Evolutionary conservation across 2,113 vertebrate genomes (phyloP), one percentile per base, ranked within the genome.

Genomic region (Lepus europaeus): DNA sequence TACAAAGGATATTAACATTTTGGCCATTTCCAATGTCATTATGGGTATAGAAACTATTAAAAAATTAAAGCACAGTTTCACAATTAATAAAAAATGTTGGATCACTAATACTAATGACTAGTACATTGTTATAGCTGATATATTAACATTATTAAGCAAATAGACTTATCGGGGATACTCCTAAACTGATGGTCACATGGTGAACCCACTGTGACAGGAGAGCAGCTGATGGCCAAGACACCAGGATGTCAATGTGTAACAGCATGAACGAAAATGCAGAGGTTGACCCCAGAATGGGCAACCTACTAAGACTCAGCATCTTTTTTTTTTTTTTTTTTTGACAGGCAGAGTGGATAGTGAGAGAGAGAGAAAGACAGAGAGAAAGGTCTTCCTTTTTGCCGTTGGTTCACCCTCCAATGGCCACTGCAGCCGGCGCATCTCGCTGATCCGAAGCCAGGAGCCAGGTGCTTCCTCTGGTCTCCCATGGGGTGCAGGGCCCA

Each of bases 41-140:
- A 29, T 31, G 3, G 25, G 33, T 25, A 94, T 13, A 80, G 12
- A 91, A 20, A 80, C 53, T 79, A 64, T 56, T 73, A 49, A 56
- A 27, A 22, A 78, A 68, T 93, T 45, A 51, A 94, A 95, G 69
- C 56, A 82, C 33, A 70, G 19, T 53, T 89, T 89, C 76, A 23
- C 22, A 87, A 68, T 25, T 51, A 66, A 78, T 33, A 69, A 39
- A 96, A 89, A 27, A 61, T 76, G 0, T 53, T 72, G 33, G 5
- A 31, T 90, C 7, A 16, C 19, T 91, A 91, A 89, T 76, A 87
- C 76, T 66, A 89, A 64, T n/a, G 59, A 13, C 14, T 23, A 45
- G 31, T 73, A n/a, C 74, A 39, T 72, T 91, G 88, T 81, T 92
- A 56, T 29, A 61, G 11, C 49, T 85, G 14, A 45, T 69, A 39